Percentiles rank a stretch among this genome's conserved stretches.
These are phyloP conservation scores for Stratiomys singularior DNA, from an alignment of 2,888 invertebrate genomes.

Conservation along the genomic window DNA sequence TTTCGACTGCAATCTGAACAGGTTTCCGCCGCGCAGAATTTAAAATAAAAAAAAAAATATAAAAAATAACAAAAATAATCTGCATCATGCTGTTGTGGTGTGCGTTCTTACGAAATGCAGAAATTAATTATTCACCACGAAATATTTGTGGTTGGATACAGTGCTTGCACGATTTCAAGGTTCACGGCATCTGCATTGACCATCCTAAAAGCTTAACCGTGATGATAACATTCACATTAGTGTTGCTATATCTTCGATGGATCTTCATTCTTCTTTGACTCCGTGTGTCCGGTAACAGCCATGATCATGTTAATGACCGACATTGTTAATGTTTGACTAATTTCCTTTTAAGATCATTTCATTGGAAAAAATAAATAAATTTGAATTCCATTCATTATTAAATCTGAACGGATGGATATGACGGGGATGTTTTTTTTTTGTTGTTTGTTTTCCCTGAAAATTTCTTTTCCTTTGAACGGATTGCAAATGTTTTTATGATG, in stretches of 20 bases:
- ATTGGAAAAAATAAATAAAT: not conserved
- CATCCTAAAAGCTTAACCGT: not conserved
- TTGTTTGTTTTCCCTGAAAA: not conserved
- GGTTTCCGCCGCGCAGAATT: not conserved
- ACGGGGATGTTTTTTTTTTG: not conserved
- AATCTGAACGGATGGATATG: not conserved
- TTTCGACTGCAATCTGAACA: not conserved
- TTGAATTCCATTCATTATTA: not conserved
- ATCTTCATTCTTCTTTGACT: not conserved
- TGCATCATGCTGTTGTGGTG: not conserved
- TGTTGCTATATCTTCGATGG: not conserved
- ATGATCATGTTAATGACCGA: slow-evolving; percentile 30
- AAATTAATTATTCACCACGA: not conserved
- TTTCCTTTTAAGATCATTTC: slow-evolving; percentile 17
- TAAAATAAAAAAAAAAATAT: too few relatives aligned
- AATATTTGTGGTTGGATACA: not conserved
- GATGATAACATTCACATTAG: not conserved
- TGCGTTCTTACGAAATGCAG: not conserved
- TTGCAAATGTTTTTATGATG: not conserved
- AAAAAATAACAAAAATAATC: not conserved
- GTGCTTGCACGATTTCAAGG: not conserved
- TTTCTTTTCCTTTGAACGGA: not conserved
- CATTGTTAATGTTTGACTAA: slow-evolving; percentile 42
- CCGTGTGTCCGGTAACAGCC: not conserved
- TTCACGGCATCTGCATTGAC: slow-evolving; percentile 7